Conservation (phyloP, 2,797 vertebrate species). For the Orestias chungarensis region DNA sequence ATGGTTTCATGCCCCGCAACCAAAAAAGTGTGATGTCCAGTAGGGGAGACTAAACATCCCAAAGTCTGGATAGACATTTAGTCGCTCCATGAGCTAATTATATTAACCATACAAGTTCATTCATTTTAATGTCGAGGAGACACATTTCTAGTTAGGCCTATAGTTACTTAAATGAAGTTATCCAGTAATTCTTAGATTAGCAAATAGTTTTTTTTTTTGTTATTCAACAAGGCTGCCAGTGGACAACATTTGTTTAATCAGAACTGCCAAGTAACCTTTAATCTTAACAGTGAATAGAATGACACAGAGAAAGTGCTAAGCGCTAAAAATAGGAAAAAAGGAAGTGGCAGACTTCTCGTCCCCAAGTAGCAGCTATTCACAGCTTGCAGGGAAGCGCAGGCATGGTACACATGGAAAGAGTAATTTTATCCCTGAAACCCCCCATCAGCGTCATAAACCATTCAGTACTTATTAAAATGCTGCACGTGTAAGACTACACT, state of each 20-base stretch:
- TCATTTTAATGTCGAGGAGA: too few species aligned
- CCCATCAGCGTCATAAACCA: conserved; percentile 52
- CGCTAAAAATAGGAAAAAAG: conserved; percentile 45
- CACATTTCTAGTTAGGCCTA: too few species aligned
- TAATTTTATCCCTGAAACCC: conserved; percentile 71
- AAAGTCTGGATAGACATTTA: too few species aligned
- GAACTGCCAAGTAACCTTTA: background rate
- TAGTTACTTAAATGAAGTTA: too few species aligned
- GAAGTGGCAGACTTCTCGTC: conserved; percentile 62
- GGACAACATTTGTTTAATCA: background rate
- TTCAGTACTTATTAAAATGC: conserved; percentile 53
- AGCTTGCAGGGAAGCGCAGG: conserved; percentile 57
- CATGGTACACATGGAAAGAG: conserved; percentile 41
- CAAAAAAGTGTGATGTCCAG: too few species aligned
- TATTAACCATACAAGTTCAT: too few species aligned
- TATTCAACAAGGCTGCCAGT: background rate
- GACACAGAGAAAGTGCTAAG: conserved; percentile 25
- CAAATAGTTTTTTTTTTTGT: background rate
- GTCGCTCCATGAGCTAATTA: too few species aligned
- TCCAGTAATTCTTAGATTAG: background rate
- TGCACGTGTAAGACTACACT: conserved; percentile 14
- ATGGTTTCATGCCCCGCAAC: too few species aligned
- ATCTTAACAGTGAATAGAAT: conserved; percentile 3
- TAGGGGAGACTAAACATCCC: too few species aligned
- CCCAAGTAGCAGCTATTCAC: conserved; percentile 71